Base-by-base conservation (phyloP, 2,113 vertebrate genomes). In the pig (Sus scrofa) region DNA sequence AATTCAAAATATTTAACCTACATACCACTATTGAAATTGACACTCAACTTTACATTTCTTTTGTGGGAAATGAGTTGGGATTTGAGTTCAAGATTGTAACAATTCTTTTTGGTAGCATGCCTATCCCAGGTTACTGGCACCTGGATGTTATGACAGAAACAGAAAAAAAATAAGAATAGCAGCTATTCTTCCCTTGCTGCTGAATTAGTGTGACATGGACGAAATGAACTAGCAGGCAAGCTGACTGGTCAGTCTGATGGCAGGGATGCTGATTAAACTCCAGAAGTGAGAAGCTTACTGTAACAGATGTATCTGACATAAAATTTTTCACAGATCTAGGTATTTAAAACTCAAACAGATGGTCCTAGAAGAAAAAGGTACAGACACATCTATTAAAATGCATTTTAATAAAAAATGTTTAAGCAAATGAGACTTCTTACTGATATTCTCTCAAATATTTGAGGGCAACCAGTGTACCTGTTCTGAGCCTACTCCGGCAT, bases 331-430 rank as follows among this genome's bases (percentile, higher is more conserved):
- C 50, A 60, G 12, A 18, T 67, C 27, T 56, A 62, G 14, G 12
- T 34, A 86, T 95, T 91, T 50, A 95, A 75, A 95, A 75, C 91
- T 93, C n/a, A 83, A 95, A 84, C 32, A 78, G 62, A 88, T 73
- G 50, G 60, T 65, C 52, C 32, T 60, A 39, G 54, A 96, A 3
- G 52, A 52, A 93, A 93, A 91, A 79, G 20, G 12, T 3, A 63
- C 52, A 78, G 93, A 86, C 73, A 65, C 78, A 83, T 58, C 37
- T 67, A 84, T 27, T 63, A 65, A 86, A 95, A 65, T 52, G 22
- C 3, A 93, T 44, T 78, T 75, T 88, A 60, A 95, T 16, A 85
- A 22, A 85, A 78, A 96, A n/a, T 9, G 39, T 56, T 22, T 39
- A 44, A 37, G 60, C n/a, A 67, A 86, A 6, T 68, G 24, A 96